These are phyloP conservation scores for Formica aserva DNA, from an alignment of 2,888 invertebrate genomes.

Conservation along the genomic window DNA sequence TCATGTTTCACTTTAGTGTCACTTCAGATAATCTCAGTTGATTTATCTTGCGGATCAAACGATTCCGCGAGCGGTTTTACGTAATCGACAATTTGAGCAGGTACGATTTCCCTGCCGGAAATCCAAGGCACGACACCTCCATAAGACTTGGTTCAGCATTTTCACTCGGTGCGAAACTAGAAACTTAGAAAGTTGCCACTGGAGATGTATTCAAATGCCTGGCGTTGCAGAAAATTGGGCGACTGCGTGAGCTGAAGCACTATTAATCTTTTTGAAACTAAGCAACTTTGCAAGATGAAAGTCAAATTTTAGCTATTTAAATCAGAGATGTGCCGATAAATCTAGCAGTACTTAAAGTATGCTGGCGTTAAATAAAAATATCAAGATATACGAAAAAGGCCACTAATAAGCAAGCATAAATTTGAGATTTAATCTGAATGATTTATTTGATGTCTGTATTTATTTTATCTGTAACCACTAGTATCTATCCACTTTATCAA, in stretches of 20 bases:
- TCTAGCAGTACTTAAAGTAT: not conserved
- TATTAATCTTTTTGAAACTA: slow-evolving; percentile 20
- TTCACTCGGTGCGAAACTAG: slow-evolving; percentile 61
- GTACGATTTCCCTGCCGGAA: slow-evolving; percentile 47
- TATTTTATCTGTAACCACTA: too few species aligned
- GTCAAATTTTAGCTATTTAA: slow-evolving; percentile 19
- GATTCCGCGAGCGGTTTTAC: slow-evolving; percentile 49
- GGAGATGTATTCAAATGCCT: slow-evolving; percentile 31
- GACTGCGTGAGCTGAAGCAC: not conserved
- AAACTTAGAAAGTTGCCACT: slow-evolving; percentile 58
- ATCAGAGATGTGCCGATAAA: slow-evolving; percentile 17
- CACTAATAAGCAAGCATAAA: too few species aligned
- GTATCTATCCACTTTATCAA: too few species aligned
- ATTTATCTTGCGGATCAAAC: slow-evolving; percentile 47
- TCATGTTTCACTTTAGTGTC: slow-evolving; percentile 14
- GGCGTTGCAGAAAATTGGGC: slow-evolving; percentile 24
- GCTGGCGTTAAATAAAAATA: not conserved
- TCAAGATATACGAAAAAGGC: too few species aligned
- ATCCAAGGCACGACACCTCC: slow-evolving; percentile 57
- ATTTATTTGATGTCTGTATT: too few species aligned
- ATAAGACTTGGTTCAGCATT: slow-evolving; percentile 39
- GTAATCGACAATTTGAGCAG: slow-evolving; percentile 54
- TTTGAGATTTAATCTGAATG: too few species aligned
- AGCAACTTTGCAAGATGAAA: not conserved
- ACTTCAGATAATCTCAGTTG: slow-evolving; percentile 40